Percentiles rank a stretch among this genome's conserved stretches.
These are phyloP conservation scores for Silurus aristotelis DNA, from an alignment of 2,797 vertebrate species.

Conservation along the genomic window DNA sequence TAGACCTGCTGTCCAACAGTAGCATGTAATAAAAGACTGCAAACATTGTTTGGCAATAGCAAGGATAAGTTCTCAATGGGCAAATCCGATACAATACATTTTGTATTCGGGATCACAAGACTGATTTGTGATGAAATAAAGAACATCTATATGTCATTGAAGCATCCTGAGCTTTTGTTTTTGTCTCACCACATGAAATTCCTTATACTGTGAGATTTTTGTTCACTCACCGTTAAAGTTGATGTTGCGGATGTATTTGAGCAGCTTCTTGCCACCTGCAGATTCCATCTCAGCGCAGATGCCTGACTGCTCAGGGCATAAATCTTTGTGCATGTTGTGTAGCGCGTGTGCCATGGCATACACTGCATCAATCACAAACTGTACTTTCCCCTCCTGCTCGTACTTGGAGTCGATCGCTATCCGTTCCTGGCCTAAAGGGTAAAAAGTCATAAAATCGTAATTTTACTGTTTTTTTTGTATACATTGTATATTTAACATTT, in stretches of 20 bases:
- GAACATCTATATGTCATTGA: background rate
- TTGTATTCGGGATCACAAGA: background rate
- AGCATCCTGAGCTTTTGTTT: background rate
- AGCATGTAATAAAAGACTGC: background rate
- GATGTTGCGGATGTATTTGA: slow-evolving; percentile 92
- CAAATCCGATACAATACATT: background rate
- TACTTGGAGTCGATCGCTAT: slow-evolving; percentile 93
- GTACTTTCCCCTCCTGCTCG: slow-evolving; percentile 97
- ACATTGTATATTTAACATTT: too few relatives aligned
- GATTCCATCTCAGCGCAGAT: slow-evolving; percentile 91
- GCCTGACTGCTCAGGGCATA: slow-evolving; percentile 87
- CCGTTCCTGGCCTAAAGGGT: slow-evolving; percentile 88
- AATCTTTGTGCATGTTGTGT: slow-evolving; percentile 93
- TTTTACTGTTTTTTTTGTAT: background rate
- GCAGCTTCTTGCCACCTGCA: slow-evolving; percentile 87
- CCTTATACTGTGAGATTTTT: background rate
- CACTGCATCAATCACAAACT: slow-evolving; percentile 97
- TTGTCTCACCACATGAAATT: background rate
- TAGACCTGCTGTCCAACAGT: background rate
- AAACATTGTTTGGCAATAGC: background rate
- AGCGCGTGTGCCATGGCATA: slow-evolving; percentile 96
- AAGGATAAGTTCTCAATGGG: background rate
- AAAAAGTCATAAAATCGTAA: background rate
- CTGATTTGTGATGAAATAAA: background rate
- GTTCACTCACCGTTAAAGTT: slow-evolving; percentile 93